Evolutionary conservation across 2,113 vertebrate genomes (phyloP), one percentile per base, ranked within the genome.

Genomic region (Dromas ardeola): DNA sequence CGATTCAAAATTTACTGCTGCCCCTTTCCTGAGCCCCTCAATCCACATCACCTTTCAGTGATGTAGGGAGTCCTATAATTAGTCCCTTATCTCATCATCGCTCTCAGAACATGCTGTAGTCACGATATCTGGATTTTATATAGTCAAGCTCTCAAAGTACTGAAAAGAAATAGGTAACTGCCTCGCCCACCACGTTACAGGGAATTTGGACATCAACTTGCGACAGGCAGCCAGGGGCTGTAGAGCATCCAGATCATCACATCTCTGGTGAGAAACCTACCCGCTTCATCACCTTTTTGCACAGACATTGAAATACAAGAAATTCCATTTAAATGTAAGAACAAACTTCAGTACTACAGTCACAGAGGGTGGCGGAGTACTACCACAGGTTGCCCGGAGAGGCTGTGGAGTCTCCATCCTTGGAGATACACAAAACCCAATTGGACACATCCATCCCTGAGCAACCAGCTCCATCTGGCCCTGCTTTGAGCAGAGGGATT

Each of bases 11-110:
- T n/a, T n/a, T 15, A 42, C 11, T 29, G 26, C 30, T 43, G 67
- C 27, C 40, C 36, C 38, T 42, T 52, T 34, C 27, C 62, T 6
- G 5, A 73, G 43, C 7, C 58, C 42, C 36, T 16, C 43, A 63
- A 27, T 49, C 18, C 21, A 53, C 32, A 63, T 6, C n/a, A 50
- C n/a, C 52, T 74, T 12, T 9, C 52, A 49, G 15, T 10, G n/a
- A 27, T 6, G 15, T 5, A 40, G 34, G 18, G 42, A 72, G 12
- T 27, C 52, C n/a, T 45, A 3, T 16, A 22, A 2, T 19, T 21
- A 55, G 29, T 22, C 26, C 59, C 42, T 30, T 36, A 38, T 6
- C n/a, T 23, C 25, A 42, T 27, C n/a, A 10, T 4, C 0, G 0
- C 43, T 49, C 40, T 47, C 29, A 42, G 55, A 88, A 59, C 56